Percentiles rank a stretch among this genome's conserved stretches.
Evolutionary conservation across 2,797 vertebrate species (phyloP).

Genomic region (Alcedo quadribrachys): DNA sequence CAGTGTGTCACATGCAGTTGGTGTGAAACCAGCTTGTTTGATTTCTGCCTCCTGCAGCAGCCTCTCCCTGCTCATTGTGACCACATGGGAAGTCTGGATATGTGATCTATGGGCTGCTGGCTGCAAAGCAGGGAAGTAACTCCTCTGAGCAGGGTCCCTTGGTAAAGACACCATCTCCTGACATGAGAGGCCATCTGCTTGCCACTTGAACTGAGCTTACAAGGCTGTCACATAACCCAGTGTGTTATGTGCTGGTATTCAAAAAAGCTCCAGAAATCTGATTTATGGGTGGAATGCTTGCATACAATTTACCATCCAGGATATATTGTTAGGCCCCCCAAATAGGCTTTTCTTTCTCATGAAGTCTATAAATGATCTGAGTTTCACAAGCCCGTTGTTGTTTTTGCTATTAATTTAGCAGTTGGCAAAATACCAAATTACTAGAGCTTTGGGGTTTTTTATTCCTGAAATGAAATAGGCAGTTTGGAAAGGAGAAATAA

Average conservation of each 20-base stretch:
- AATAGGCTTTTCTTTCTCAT: not conserved
- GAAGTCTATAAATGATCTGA: constrained; percentile 3
- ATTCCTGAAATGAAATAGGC: constrained; percentile 43
- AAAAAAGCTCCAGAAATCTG: not conserved
- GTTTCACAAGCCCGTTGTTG: constrained; percentile 58
- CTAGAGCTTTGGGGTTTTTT: not conserved
- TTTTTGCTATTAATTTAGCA: constrained; percentile 61
- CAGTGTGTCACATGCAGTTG: not conserved
- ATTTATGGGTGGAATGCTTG: constrained; percentile 15
- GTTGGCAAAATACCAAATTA: constrained; percentile 41
- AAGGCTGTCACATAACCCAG: not conserved
- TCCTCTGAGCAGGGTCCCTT: not conserved
- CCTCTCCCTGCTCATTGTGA: not conserved
- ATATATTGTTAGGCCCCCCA: constrained; percentile 3
- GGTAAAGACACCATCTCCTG: not conserved
- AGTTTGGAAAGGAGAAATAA: constrained; percentile 34
- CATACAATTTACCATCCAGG: not conserved
- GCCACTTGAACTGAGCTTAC: not conserved
- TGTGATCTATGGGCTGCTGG: not conserved
- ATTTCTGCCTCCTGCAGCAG: not conserved
- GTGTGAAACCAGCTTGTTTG: constrained; percentile 8
- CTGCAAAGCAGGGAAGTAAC: not conserved
- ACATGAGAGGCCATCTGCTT: not conserved
- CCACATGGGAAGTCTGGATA: not conserved
- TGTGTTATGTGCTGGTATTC: not conserved